Evolutionary conservation across 2,113 vertebrate species (phyloP).

Genomic region (Athene cunicularia): DNA sequence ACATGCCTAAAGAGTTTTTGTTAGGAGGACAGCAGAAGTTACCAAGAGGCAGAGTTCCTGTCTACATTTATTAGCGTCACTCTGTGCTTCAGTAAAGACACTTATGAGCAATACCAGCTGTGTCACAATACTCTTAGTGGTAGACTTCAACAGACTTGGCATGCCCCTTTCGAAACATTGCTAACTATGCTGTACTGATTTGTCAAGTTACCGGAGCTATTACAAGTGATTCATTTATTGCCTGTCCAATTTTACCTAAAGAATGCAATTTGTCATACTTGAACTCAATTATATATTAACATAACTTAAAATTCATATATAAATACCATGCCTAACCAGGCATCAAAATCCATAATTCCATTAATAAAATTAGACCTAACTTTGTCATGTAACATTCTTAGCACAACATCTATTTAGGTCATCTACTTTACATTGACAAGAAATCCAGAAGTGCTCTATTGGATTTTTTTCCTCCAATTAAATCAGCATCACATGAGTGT

Average conservation of each 20-base stretch:
- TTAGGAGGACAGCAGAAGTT: background rate
- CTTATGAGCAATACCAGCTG: background rate
- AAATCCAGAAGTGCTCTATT: conserved; percentile 28
- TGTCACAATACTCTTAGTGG: background rate
- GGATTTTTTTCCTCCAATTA: conserved; percentile 36
- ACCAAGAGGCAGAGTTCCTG: background rate
- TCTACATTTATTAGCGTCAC: background rate
- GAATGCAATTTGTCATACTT: background rate
- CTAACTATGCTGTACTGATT: background rate
- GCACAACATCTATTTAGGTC: conserved; percentile 28
- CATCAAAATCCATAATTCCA: background rate
- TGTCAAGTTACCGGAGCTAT: background rate
- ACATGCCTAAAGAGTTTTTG: rapidly evolving
- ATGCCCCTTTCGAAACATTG: background rate
- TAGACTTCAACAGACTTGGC: background rate
- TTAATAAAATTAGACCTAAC: conserved; percentile 5
- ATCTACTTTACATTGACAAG: conserved; percentile 33
- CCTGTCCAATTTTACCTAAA: background rate
- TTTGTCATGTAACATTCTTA: conserved; percentile 39
- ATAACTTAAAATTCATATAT: background rate
- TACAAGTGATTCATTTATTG: background rate
- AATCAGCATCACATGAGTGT: conserved; percentile 54
- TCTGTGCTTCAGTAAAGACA: background rate
- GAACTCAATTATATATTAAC: background rate
- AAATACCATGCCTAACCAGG: background rate